Conservation (phyloP, 2,113 vertebrate genomes). For the Castor canadensis region DNA sequence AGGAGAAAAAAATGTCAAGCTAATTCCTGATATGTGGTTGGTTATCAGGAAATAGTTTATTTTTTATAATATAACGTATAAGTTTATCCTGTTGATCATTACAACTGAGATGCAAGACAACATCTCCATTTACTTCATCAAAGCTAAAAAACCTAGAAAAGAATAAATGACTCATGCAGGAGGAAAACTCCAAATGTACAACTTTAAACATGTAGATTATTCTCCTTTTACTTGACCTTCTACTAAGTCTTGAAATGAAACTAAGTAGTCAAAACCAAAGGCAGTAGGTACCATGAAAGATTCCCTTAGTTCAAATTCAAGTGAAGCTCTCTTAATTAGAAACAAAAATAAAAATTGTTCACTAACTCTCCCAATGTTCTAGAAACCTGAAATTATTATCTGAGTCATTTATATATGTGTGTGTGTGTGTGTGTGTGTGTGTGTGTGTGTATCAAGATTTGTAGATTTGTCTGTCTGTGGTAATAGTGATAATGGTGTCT, state of each 20-base stretch:
- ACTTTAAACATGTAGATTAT: neutral
- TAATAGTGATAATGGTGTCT: accelerated
- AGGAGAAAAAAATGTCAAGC: neutral
- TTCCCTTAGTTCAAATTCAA: neutral
- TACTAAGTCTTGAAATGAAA: neutral
- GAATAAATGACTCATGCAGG: neutral
- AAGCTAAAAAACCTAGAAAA: neutral
- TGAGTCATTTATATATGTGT: neutral
- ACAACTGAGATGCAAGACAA: neutral
- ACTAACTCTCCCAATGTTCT: neutral
- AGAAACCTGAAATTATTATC: neutral
- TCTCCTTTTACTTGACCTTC: neutral
- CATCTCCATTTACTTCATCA: neutral
- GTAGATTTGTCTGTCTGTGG: neutral
- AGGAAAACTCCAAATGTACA: neutral
- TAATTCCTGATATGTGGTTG: neutral
- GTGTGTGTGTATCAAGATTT: neutral
- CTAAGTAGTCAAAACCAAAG: neutral
- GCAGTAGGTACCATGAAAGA: neutral
- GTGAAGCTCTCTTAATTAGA: neutral
- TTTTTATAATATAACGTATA: neutral
- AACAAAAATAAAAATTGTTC: neutral
- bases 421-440: neutral
- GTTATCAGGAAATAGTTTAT: neutral
- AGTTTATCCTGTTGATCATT: neutral